Base-by-base conservation (phyloP, 2,113 vertebrate genomes). In the Pandion haliaetus region DNA sequence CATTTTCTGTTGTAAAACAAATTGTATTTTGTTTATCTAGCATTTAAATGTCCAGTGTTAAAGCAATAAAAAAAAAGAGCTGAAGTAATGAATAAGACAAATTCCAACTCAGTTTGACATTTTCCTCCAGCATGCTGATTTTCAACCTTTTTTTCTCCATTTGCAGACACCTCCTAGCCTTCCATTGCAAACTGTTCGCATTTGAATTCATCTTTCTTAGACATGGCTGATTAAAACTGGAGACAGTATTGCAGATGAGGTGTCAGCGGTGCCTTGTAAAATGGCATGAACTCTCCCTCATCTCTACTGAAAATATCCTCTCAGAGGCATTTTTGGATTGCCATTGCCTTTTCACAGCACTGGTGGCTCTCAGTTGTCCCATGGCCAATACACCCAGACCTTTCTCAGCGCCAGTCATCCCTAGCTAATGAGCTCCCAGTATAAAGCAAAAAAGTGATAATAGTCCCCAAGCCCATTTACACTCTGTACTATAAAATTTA, bases 11-110 rank as follows among this genome's bases (percentile, higher is more conserved):
- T 82, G 49, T 79, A 79, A 95, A 96, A 69, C 14, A 93, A 83
- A 78, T 45, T 50, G 44, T 50, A 24, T 82, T 97, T 96, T 93
- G 42, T 95, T 97, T 77, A 94, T 95, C 73, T 97, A 85, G 47
- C 0, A 7, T 65, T 91, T 61, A 72, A 86, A 76, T 74, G 38
- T 82, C 88, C 93, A 54, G 85, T 73, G 63, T 10, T 67, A 95
- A 89, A 76, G 14, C 23, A 66, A 79, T 44, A 86, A 69, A 40
- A 40, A 34, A 59, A 96, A 82, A 50, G 50, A 19, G 23, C 67
- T 72, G 67, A 73, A 52, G 58, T 65, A 77, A 92, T 83, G 25
- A 31, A 55, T 31, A 31, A 55, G 29, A 55, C 29, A 55, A 55
- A 55, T 61, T 84, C 47, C 23, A 86, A 23, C n/a, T 74, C 40